Base-by-base conservation (phyloP, 1,140 invertebrate species). In the Aphelinus atriplicis region DNA sequence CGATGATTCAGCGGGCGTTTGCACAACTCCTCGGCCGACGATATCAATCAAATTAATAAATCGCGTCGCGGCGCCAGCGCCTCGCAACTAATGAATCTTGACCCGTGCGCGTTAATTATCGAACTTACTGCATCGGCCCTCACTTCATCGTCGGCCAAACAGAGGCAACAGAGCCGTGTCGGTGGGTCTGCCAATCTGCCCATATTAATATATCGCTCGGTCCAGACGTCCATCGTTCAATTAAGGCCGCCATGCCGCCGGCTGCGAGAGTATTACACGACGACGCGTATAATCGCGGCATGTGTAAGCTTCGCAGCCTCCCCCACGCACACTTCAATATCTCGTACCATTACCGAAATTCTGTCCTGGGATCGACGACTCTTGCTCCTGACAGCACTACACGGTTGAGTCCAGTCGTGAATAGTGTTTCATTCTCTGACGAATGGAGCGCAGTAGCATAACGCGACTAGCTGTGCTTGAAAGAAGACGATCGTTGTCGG, bases 121-220 rank as follows among this genome's bases (percentile, higher is more conserved):
- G 48, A 68, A 68, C 66, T 68, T 68, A 68, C 66, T 46, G 53
- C 57, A 55, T 58, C 58, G 26, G 26, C 26, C 26, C 26, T 26
- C 26, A 26, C 26, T 26, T 26, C 26, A 26, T 26, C 26, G 26
- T 26, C 26, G 26, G 26, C 26, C 26, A 26, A 26, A 26, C 26
- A 26, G 26, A 26, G 26, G 26, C 26, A 26, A 0, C 51, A 53
- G 9, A 53, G 51, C 4, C 51, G 68, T 53, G 42, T 46, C 46
- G 7, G 9, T 65, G 63, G 51, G 9, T 53, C 67, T 82, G 81
- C 72, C 77, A 82, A 84, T 85, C 78, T 82, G 76, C 78, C 76
- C 78, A 68, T 79, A 80, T 80, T 84, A 83, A 84, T 81, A 84
- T 83, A 82, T 81, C 78, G 77, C 75, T 70, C 76, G 51, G 51